phyloP scores from a whole-genome alignment of 2,888 invertebrate species.

The Plebejus melissa region DNA sequence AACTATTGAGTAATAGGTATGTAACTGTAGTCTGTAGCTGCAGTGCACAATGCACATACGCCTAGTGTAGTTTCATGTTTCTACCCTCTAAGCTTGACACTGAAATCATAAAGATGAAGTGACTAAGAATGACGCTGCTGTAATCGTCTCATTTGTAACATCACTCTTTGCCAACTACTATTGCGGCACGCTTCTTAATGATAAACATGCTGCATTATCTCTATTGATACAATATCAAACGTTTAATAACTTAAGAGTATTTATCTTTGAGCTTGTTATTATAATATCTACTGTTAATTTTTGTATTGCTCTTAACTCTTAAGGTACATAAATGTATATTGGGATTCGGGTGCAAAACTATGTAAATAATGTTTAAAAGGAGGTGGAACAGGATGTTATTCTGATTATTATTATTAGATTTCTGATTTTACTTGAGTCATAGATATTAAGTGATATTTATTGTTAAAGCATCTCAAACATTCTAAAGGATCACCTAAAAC shows the following conservation, averaged over 20 bases:
- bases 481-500: too few species aligned
- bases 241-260: slow-evolving; percentile 6
- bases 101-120: background rate
- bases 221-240: slow-evolving; percentile 2
- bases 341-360: background rate
- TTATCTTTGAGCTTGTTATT: slow-evolving; percentile 32
- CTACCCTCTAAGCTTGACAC: background rate
- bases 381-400: too few species aligned
- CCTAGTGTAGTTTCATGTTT: too few species aligned
- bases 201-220: slow-evolving; percentile 12
- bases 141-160: background rate
- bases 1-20: too few species aligned
- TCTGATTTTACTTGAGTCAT: too few species aligned
- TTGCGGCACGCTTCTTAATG: slow-evolving; percentile 1
- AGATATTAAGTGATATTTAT: too few species aligned
- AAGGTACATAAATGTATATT: background rate
- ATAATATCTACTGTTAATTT: slow-evolving; percentile 32
- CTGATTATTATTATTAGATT: too few species aligned
- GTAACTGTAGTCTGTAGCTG: too few species aligned
- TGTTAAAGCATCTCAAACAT: too few species aligned
- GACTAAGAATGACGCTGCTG: background rate
- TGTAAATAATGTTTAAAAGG: too few species aligned
- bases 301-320: slow-evolving; percentile 37
- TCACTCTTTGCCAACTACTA: background rate
- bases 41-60: too few species aligned